Base-by-base conservation (phyloP, 2,113 vertebrate species). In the Platysternon megacephalum region DNA sequence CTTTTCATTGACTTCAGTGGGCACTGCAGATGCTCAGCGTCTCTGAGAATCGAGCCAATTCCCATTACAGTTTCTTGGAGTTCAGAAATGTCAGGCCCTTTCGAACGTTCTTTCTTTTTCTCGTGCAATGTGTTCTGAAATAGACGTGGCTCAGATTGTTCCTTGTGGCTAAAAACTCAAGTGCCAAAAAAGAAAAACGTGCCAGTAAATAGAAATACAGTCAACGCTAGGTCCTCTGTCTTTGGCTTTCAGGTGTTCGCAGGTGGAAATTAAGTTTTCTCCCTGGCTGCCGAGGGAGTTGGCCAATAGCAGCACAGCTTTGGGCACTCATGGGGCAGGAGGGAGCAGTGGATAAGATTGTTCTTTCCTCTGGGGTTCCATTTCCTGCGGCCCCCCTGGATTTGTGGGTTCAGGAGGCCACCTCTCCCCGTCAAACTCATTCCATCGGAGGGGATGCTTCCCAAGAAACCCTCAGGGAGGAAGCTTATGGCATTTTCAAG, bases 121-220 rank as follows among this genome's bases (percentile, higher is more conserved):
- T 94, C 85, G 83, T 93, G 52, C 65, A 84, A 44, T 8, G 8
- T 74, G 42, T 91, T 56, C 89, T 74, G 85, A 58, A 78, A 74
- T 46, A 0, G 0, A 21, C 55, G 74, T 74, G 92, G 84, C 49
- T 89, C 32, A 0, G 61, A 42, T 68, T 55, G 78, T 89, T 95
- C 83, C n/a, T 97, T 68, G 44, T 2, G 0, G 89, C 88, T 94
- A 53, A 93, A 88, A 89, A 81, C 83, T 86, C 76, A 95, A 95
- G 93, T 97, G 96, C 96, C 96, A 93, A 82, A 93, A 58, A 11
- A 92, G 56, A 95, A 48, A 35, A 96, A 88, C 87, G 53, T 88
- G 79, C 89, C 96, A 94, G 87, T 95, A 82, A 35, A 7, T 84
- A 61, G 4, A 11, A 72, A 0, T 68, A 49, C 3, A 32, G 3